Conservation (phyloP, 1,140 invertebrate species). For the Callitettix versicolor region DNA sequence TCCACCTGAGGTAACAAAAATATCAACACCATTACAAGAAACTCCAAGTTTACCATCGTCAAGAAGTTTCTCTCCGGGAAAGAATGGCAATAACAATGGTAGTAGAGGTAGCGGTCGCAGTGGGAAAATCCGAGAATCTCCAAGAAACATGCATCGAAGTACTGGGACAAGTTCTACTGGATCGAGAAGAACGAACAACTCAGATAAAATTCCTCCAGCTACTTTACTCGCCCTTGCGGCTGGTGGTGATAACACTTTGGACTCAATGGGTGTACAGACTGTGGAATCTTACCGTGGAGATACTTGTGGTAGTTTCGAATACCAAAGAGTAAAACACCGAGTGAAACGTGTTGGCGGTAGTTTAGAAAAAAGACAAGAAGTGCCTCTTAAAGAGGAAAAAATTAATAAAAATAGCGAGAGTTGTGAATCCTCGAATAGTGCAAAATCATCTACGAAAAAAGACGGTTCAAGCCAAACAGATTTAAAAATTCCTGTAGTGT, state of each 20-base stretch:
- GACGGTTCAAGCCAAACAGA: conserved; percentile 52
- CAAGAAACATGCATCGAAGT: conserved; percentile 5
- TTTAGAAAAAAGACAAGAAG: conserved; percentile 30
- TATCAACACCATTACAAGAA: conserved; percentile 1
- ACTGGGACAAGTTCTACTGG: conserved; percentile 6
- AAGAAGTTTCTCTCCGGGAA: conserved; percentile 23
- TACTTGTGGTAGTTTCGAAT: conserved; percentile 52
- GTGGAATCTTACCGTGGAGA: conserved; percentile 35
- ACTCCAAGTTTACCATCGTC: conserved; percentile 19
- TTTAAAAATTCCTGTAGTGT: conserved; percentile 24
- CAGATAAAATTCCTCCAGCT: conserved; percentile 36
- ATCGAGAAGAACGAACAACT: conserved; percentile 12
- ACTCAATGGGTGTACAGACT: conserved; percentile 32
- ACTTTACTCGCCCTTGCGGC: conserved; percentile 34
- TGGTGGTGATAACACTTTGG: conserved; percentile 26
- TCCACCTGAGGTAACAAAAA: conserved; percentile 12
- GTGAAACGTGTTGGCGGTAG: conserved; percentile 9
- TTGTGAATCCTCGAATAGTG: conserved; percentile 31
- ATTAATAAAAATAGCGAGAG: conserved; percentile 31
- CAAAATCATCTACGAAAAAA: conserved; percentile 37
- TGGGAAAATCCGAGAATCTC: conserved; percentile 8
- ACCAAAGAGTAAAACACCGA: conserved; percentile 25
- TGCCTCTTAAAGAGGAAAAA: conserved; percentile 32
- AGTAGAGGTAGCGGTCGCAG: conserved; percentile 19
- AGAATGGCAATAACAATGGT: conserved; percentile 21